Percentiles rank a stretch among this genome's conserved stretches.
Evolutionary conservation across 1,140 invertebrate genomes (phyloP).

Genomic region (Drosophila virilis): DNA sequence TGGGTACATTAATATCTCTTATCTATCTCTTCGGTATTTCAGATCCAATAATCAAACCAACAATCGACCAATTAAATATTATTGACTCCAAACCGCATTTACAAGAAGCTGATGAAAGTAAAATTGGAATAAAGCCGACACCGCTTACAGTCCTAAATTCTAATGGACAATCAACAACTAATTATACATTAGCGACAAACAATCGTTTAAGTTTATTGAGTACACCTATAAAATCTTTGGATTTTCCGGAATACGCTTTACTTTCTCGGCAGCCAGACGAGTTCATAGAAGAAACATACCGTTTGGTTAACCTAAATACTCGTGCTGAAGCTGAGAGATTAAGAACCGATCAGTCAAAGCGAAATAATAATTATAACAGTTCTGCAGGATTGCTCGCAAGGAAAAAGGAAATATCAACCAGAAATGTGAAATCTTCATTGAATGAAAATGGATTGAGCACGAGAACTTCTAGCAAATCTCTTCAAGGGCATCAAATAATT

Average conservation of each 20-base stretch:
- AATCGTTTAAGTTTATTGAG: constrained; percentile 29
- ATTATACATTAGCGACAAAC: constrained; percentile 27
- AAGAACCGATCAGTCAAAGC: constrained; percentile 46
- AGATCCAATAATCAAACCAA: constrained; percentile 29
- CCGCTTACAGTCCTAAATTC: constrained; percentile 44
- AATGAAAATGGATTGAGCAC: constrained; percentile 17
- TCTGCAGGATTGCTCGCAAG: constrained; percentile 37
- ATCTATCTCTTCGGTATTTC: no score
- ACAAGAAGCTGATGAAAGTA: constrained; percentile 43
- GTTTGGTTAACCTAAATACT: constrained; percentile 85
- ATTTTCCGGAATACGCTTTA: constrained; percentile 91
- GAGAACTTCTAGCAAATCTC: constrained; percentile 48
- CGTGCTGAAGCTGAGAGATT: constrained; percentile 57
- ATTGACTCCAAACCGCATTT: constrained; percentile 65
- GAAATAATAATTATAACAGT: constrained; percentile 64
- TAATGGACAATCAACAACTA: constrained; percentile 37
- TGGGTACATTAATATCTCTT: no score
- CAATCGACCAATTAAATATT: constrained; percentile 52
- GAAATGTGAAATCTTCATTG: constrained; percentile 18
- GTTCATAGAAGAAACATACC: constrained; percentile 91
- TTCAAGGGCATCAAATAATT: constrained; percentile 41
- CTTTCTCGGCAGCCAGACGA: constrained; percentile 92
- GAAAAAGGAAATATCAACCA: constrained; percentile 40
- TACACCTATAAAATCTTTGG: constrained; percentile 62
- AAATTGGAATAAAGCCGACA: constrained; percentile 63